A percentile compares a stretch with the other conserved stretches of the same genome.
These are phyloP conservation scores for Agapostemon virescens DNA, from an alignment of 2,888 invertebrate species.

Conservation along the genomic window DNA sequence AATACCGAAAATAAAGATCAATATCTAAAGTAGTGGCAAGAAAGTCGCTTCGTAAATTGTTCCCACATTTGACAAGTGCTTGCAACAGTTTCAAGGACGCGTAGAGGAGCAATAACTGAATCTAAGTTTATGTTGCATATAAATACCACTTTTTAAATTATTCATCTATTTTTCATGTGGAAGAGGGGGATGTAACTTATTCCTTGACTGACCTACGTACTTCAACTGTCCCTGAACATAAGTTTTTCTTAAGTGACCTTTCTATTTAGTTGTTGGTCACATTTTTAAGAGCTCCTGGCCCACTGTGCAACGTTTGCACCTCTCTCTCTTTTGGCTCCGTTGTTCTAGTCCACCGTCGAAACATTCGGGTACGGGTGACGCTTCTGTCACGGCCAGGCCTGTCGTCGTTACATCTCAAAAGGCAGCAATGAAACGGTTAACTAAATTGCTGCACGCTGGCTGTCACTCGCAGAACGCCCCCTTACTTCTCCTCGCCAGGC, in stretches of 20 bases:
- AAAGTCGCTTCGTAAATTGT: too few species aligned
- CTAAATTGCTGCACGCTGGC: constrained; percentile 78
- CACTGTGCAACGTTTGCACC: constrained; percentile 1
- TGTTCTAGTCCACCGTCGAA: constrained; percentile 55
- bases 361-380: constrained; percentile 69
- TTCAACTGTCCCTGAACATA: neutral
- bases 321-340: constrained; percentile 22
- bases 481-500: constrained; percentile 21
- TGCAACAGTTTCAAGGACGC: too few species aligned
- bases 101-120: too few species aligned
- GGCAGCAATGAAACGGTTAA: constrained; percentile 79
- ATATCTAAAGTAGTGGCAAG: too few species aligned
- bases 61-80: too few species aligned
- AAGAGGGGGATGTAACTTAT: too few species aligned
- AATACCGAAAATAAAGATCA: too few species aligned
- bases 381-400: constrained; percentile 75
- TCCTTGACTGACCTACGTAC: too few species aligned
- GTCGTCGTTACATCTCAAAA: constrained; percentile 78
- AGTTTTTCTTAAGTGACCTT: neutral
- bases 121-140: too few species aligned
- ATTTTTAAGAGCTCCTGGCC: neutral
- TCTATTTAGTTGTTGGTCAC: neutral
- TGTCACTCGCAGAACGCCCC: constrained; percentile 74
- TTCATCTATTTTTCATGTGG: too few species aligned
- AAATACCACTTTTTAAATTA: too few species aligned